Conservation (phyloP, 2,797 vertebrate genomes). For the Caiman crocodilus region DNA sequence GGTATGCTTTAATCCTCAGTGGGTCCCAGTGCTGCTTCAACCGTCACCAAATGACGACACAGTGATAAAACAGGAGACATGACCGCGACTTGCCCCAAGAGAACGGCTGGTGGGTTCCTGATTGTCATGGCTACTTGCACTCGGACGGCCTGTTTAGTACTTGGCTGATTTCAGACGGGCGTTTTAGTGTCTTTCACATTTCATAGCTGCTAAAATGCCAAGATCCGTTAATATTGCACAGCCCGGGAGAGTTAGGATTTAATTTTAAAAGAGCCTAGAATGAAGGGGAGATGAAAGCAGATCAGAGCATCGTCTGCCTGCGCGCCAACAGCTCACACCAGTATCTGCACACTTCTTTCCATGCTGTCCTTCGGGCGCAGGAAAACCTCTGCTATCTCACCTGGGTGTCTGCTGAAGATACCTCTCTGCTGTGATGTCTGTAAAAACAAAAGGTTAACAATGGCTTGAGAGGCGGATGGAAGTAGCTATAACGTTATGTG, state of each 20-base stretch:
- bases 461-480: no score
- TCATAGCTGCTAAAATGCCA: neutral
- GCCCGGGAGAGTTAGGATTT: neutral
- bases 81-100: neutral
- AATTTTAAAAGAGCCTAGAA: neutral
- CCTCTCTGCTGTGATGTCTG: no score
- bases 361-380: no score
- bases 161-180: neutral
- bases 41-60: neutral
- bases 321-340: neutral
- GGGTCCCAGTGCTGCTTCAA: neutral
- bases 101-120: no score
- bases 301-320: neutral
- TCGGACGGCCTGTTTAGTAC: neutral
- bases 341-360: no score
- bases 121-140: neutral
- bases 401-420: no score
- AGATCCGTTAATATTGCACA: neutral
- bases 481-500: no score
- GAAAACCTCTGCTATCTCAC: no score
- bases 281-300: neutral
- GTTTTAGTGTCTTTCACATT: neutral
- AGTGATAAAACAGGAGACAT: neutral
- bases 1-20: neutral
- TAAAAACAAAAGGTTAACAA: no score